Conservation (phyloP, 2,113 vertebrate genomes). For the Struthidea cinerea region DNA sequence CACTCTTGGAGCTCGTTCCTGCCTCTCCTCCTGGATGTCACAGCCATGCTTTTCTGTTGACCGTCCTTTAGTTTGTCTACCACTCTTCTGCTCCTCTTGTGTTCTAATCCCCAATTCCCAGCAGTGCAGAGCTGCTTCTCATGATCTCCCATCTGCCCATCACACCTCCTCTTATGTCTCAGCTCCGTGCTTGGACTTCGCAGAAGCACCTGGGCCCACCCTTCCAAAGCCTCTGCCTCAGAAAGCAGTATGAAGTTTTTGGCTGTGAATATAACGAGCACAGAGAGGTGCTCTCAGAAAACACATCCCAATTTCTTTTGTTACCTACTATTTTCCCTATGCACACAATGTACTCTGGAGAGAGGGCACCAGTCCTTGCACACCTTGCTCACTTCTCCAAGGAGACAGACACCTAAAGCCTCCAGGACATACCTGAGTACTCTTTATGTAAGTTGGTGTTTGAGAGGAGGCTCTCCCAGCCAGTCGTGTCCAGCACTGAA, state of each 20-base stretch:
- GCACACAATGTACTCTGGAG: rapidly evolving
- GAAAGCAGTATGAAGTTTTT: neutral
- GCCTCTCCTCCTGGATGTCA: neutral
- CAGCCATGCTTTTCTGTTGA: neutral
- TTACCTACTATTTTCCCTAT: neutral
- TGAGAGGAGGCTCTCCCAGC: neutral
- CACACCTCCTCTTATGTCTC: neutral
- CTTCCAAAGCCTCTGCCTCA: neutral
- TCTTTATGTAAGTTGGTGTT: neutral
- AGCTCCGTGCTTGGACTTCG: neutral
- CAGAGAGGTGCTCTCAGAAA: neutral
- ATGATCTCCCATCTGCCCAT: neutral
- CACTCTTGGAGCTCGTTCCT: neutral
- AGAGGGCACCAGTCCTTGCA: neutral
- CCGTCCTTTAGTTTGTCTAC: neutral
- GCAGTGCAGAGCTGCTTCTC: neutral
- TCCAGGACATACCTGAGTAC: neutral
- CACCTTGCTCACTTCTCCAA: neutral
- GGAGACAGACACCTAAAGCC: neutral
- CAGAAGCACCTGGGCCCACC: neutral
- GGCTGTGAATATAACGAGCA: neutral
- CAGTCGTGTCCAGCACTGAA: neutral
- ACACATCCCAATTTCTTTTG: neutral
- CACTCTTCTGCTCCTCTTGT: neutral
- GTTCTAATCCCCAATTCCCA: neutral